These are phyloP conservation scores for Alethe diademata DNA, from an alignment of 2,113 vertebrate species.

Conservation along the genomic window DNA sequence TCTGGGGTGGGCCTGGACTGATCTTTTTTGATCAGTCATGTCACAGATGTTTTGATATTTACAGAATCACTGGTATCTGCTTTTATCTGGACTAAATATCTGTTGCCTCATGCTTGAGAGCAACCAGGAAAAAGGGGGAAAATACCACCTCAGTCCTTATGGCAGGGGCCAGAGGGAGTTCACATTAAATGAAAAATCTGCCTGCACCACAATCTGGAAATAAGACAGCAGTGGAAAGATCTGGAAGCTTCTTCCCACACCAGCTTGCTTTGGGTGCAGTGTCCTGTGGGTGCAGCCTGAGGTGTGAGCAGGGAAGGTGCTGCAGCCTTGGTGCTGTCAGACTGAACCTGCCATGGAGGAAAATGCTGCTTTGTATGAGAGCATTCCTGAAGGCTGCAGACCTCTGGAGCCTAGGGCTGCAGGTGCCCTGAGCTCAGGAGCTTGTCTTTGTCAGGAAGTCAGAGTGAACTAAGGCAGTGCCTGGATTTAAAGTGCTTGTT, in stretches of 20 bases:
- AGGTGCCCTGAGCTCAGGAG: background rate
- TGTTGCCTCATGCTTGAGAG: background rate
- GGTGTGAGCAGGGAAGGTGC: background rate
- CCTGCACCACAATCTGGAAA: background rate
- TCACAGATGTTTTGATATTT: background rate
- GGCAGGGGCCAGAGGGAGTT: background rate
- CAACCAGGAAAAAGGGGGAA: background rate
- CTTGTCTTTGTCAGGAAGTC: background rate
- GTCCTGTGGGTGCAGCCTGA: background rate
- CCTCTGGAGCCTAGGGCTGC: fast-evolving
- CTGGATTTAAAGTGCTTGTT: background rate
- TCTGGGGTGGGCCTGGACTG: background rate
- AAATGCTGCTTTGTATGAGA: background rate
- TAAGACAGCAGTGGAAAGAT: background rate
- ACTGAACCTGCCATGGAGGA: background rate
- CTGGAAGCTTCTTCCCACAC: background rate
- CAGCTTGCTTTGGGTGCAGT: background rate
- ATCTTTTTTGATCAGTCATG: background rate
- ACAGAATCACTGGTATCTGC: background rate
- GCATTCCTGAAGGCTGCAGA: background rate
- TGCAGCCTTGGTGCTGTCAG: background rate
- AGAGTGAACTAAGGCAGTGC: background rate
- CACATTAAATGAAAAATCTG: background rate
- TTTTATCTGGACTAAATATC: background rate
- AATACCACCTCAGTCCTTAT: background rate